Base-by-base conservation (phyloP, 2,888 invertebrate genomes). In the Meghimatium bilineatum region DNA sequence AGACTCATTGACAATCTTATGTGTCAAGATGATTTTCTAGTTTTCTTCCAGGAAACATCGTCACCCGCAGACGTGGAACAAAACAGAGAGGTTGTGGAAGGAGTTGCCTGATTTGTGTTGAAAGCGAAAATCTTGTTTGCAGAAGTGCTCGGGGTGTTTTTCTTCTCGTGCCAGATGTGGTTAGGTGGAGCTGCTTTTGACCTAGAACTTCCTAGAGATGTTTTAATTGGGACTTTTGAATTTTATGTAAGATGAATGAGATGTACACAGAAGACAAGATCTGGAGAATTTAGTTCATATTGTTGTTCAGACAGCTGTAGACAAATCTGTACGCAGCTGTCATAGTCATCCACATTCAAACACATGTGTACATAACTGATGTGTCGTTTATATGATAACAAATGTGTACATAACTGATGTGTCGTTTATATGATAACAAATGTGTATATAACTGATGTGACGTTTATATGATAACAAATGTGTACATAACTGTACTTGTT, bases 41-140 rank as follows among this genome's bases (percentile, higher is more conserved):
- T 76, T 56, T 81, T 77, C 76, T 52, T 44, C 32, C 29, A 44
- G 26, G 77, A 84, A 49, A 81, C 44, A n/a, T 23, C 60, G 76
- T 69, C 76, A 77, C 60, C n/a, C 60, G 23, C 36, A 23, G 56
- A 5, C 12, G 34, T 38, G 36, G n/a, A 0, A n/a, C 12, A 34
- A 49, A 72, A n/a, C 6, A n/a, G 23, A 38, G 44, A n/a, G 2
- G 38, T 8, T 49, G 77, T 63, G 49, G n/a, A 36, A 17, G 1
- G 29, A 1, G 29, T 12, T 1, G 72, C 29, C 44, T 72, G 72
- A 17, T n/a, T 14, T 20, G 36, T 26, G 60, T 12, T 71, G 38
- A 38, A 71, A n/a, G 71, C 23, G 23, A 23, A 12, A 12, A 44
- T 44, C 44, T 26, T 69, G 69, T 72, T 72, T 72, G 44, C 72